Evolutionary conservation across 1,140 invertebrate genomes (phyloP), one percentile per base, ranked within the genome.

Genomic region (Papilio polytes): DNA sequence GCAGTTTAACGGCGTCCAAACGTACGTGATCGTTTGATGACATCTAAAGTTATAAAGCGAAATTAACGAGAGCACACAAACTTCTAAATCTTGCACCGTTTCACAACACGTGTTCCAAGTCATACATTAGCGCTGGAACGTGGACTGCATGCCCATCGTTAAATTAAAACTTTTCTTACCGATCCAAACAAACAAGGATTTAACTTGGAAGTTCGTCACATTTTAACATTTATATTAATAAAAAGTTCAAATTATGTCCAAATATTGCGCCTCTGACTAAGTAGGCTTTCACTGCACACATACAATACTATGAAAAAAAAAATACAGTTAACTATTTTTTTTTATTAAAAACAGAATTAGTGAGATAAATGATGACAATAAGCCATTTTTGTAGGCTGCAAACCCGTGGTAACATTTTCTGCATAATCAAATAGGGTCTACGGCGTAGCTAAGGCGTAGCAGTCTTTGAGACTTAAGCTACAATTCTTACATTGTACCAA

Each of bases 141-240:
- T 83, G 84, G 79, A 59, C 76, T 18, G 84, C 63, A 73, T 80
- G 66, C 79, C 59, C 53, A 85, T 78, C 41, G 80, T 79, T 63
- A 48, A 78, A 85, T 85, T 85, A 85, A 80, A 85, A 85, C 82
- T 83, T 85, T 81, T 46, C 73, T 36, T 82, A 76, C 13, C 74
- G 74, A 22, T 76, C 13, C 44, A 53, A 76, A 44, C 41, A 72
- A 51, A 72, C 13, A 44, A 31, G 22, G 46, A 66, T 36, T 63
- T 53, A 15, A 31, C 66, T 70, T 53, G 22, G 78, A 20, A 73
- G 18, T 51, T 46, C 56, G n/a, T 77, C 26, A 36, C 31, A 36
- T 36, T 26, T 31, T 31, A 31, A 4, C 22, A 31, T 31, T 31
- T 31, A 3, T 15, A 31, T 66, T 66, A 26, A 26, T 26, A 26